Evolutionary conservation across 1,140 invertebrate genomes (phyloP).

Genomic region (Vanessa atalanta): DNA sequence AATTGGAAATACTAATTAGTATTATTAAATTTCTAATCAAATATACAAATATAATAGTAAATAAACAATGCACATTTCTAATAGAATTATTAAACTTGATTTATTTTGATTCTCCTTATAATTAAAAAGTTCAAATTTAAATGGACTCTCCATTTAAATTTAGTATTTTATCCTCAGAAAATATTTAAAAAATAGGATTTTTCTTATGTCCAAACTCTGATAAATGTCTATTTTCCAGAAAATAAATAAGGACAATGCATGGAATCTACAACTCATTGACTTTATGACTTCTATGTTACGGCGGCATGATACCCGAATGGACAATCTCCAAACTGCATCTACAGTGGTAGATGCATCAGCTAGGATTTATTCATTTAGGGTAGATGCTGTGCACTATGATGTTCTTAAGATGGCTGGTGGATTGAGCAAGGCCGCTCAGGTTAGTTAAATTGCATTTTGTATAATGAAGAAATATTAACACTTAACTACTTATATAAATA

Average conservation of each 20-base stretch:
- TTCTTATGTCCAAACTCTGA: neutral
- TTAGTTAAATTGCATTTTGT: conserved; percentile 18
- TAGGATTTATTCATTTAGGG: conserved; percentile 90
- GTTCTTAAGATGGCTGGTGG: conserved; percentile 89
- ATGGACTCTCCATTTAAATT: too few species aligned
- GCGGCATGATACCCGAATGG: conserved; percentile 84
- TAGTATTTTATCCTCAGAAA: neutral
- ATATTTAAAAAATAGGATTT: too few species aligned
- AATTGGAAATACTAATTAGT: too few species aligned
- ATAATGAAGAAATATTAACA: neutral
- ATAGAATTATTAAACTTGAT: too few species aligned
- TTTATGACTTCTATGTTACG: conserved; percentile 88
- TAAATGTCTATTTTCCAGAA: conserved; percentile 80
- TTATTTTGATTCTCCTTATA: too few species aligned
- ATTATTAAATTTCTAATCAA: too few species aligned
- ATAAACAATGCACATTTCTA: too few species aligned
- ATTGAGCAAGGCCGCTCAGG: conserved; percentile 79
- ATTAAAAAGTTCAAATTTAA: too few species aligned
- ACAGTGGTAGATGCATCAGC: conserved; percentile 90
- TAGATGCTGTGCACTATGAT: conserved; percentile 89
- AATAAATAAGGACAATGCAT: conserved; percentile 93
- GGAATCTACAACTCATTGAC: conserved; percentile 91
- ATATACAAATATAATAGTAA: too few species aligned
- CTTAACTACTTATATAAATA: too few species aligned
- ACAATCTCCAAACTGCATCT: conserved; percentile 88